Base-by-base conservation (phyloP, 2,113 vertebrate species). In the Cyprinodon brontotheroides region DNA sequence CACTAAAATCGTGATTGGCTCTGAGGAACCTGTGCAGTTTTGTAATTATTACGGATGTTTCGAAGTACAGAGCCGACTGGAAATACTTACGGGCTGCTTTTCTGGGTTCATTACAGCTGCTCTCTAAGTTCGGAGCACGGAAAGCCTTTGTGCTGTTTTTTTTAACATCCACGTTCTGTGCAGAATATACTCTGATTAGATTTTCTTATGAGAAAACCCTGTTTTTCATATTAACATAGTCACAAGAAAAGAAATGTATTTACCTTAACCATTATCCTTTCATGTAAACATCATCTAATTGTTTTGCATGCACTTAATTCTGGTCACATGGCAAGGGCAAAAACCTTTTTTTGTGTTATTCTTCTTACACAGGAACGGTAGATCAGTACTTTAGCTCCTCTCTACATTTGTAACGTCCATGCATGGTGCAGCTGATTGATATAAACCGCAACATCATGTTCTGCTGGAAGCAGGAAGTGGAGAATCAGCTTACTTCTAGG, bases 221-320 rank as follows among this genome's bases (percentile, higher is more conserved):
- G 75, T 87, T 85, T 83, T 70, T 84, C 81, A 87, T 82, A 73
- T 79, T 80, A 80, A 85, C 85, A 87, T 80, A 75, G 74, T 78
- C 84, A 83, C 78, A 80, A 83, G 84, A 83, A 85, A 86, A 85
- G 79, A 89, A 88, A 83, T 89, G 81, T 90, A 90, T 91, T 90
- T 89, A 88, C 76, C 72, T 71, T 80, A 60, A 79, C 72, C 84
- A 80, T 90, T 85, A 81, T 87, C 83, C 90, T 78, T 69, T 78
- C 85, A 84, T 90, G 86, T 90, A 88, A 89, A 89, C 73, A 61
- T 89, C 82, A 91, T 82, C 66, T 86, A 84, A 89, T 89, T 87
- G 72, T 92, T 93, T 92, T 93, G 92, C 91, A 94, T 93, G 92
- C 86, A 88, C 87, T 88, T 79, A 87, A 87, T 87, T 86, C 88